A percentile compares a stretch with the other conserved stretches of the same genome.
These are phyloP conservation scores for Pangasius macronema DNA, from an alignment of 2,797 vertebrate species.

Conservation along the genomic window DNA sequence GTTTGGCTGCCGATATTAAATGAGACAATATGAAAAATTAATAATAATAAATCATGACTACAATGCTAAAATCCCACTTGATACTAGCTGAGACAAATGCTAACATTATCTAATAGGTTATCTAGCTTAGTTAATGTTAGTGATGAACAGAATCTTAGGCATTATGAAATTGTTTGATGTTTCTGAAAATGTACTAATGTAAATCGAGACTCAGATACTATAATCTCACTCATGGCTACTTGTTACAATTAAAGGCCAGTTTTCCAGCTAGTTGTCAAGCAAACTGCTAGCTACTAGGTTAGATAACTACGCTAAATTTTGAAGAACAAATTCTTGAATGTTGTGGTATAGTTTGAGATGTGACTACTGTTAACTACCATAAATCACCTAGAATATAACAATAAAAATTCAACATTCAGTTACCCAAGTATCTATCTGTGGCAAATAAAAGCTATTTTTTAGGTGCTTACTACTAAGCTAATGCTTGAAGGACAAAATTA, in stretches of 20 bases:
- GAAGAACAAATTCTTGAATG: neutral
- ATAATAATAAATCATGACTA: neutral
- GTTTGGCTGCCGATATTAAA: too few relatives aligned
- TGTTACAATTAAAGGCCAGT: neutral
- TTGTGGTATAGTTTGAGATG: neutral
- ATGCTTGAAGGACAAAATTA: neutral
- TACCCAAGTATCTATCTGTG: neutral
- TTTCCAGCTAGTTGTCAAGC: neutral
- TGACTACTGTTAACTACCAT: too few relatives aligned
- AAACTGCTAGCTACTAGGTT: too few relatives aligned
- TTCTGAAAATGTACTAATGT: too few relatives aligned
- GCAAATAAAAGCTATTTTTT: neutral
- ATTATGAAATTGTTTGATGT: too few relatives aligned
- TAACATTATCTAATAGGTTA: too few relatives aligned
- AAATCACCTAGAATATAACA: neutral
- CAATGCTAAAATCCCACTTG: neutral
- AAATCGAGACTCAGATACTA: too few relatives aligned
- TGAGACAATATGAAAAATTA: neutral
- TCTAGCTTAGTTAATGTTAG: too few relatives aligned
- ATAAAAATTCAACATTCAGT: neutral
- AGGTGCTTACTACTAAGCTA: neutral
- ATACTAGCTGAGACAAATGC: too few relatives aligned
- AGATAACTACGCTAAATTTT: neutral
- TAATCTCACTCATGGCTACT: neutral
- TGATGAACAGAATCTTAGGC: too few relatives aligned